Evolutionary conservation across 2,113 vertebrate genomes (phyloP).

Genomic region (Rhodinocichla rosea): DNA sequence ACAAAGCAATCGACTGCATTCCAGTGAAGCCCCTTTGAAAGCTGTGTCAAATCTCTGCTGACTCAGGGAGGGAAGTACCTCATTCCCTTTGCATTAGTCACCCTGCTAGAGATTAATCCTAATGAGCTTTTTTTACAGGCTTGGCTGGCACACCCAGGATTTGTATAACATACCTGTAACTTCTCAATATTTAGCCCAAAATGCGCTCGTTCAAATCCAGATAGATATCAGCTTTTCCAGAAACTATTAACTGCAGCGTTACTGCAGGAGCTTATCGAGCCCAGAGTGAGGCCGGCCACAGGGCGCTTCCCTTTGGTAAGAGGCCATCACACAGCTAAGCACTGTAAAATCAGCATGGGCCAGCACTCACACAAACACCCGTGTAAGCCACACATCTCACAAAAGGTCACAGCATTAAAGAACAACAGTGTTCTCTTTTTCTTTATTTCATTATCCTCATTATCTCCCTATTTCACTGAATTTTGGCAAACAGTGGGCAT

Average conservation of each 20-base stretch:
- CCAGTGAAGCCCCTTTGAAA: constrained; percentile 60
- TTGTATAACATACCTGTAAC: constrained; percentile 71
- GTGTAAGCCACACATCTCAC: neutral
- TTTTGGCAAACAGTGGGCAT: constrained; percentile 53
- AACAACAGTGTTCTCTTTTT: neutral
- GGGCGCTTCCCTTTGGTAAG: neutral
- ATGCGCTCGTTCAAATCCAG: constrained; percentile 50
- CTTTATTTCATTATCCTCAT: constrained; percentile 6
- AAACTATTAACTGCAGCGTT: constrained; percentile 71
- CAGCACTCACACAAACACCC: neutral
- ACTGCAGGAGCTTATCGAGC: constrained; percentile 58
- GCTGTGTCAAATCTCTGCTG: constrained; percentile 34
- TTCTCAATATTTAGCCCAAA: constrained; percentile 74
- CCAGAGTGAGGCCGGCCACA: constrained; percentile 42
- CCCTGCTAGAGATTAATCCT: constrained; percentile 70
- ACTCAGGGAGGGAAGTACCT: constrained; percentile 55
- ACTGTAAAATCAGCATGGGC: neutral
- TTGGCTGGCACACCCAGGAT: constrained; percentile 71
- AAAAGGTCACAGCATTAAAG: constrained; percentile 8
- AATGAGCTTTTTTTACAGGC: constrained; percentile 61
- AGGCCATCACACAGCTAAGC: constrained; percentile 26
- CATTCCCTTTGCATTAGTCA: constrained; percentile 71
- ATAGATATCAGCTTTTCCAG: constrained; percentile 66
- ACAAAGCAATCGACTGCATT: constrained; percentile 47
- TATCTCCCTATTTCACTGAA: constrained; percentile 24